Base-by-base conservation (phyloP, 2,797 vertebrate genomes). In the Anolis apletophallus region DNA sequence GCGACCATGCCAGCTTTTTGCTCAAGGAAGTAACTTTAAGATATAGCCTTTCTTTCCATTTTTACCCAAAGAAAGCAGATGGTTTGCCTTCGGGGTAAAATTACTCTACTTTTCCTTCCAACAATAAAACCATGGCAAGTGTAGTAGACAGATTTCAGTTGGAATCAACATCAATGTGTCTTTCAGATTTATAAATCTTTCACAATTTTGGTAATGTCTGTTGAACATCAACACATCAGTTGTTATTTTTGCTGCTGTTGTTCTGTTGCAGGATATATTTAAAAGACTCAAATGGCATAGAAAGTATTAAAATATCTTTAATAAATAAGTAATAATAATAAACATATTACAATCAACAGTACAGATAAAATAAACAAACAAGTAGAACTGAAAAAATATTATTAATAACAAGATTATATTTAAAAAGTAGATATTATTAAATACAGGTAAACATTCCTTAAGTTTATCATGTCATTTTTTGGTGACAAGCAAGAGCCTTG, bases 41-140 rank as follows among this genome's bases (percentile, higher is more conserved):
- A 81, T 16, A 77, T 11, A 12, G 4, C 9, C 81, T 57, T 32
- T 46, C 12, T 29, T 69, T 68, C 36, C 23, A 46, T 32, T 67
- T 55, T 36, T 54, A 82, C 69, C 61, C 85, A 57, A 77, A 81
- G 71, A 40, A 76, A 76, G 11, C 17, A 87, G 50, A 81, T 76
- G 79, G 72, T 54, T 81, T 87, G 61, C 85, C 85, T 82, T 82
- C 17, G 46, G 80, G 52, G 34, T 46, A 29, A 77, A 76, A 87
- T 54, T 87, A 76, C 23, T 69, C 50, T 59, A 50, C 3, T 26
- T 57, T 82, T 76, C 19, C 34, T 40, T 77, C 61, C 73, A 69
- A 77, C 73, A 77, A 76, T 68, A 77, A 81, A 87, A 34, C 76
- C 61, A 76, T n/a, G 57, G 19, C 85, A 81, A 81, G 46, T 12